Base-by-base conservation (phyloP, 92 coral and sea anemone genomes). In the Pocillopora meandrina region DNA sequence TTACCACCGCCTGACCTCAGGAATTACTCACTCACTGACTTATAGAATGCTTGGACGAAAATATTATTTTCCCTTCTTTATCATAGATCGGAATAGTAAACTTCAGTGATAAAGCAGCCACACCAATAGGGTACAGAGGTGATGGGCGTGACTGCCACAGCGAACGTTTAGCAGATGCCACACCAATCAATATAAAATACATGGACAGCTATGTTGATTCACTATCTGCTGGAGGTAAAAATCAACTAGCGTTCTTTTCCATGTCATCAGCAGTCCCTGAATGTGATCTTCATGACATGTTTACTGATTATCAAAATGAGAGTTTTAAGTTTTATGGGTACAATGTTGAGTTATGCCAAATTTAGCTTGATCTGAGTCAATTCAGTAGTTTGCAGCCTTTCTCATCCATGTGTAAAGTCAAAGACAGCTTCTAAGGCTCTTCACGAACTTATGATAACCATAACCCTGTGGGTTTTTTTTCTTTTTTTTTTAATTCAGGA, bases 181-280 rank as follows among this genome's bases (percentile, higher is more conserved):
- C 90, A 26, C 87, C 93, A 0, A 79, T 76, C 36, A 87, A 86
- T 71, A 82, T 86, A 10, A 76, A 82, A 21, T 80, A 66, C 71
- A 71, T 90, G 70, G 74, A 90, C 65, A 56, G 57, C 2, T 82
- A 49, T 72, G 57, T 90, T 19, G 65, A 79, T 13, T 10, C 56
- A 19, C 47, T 86, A 11, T 8, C 14, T 20, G 77, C 90, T 33
- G 5, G 36, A 55, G 90, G 93, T 90, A 72, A 74, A 61, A 10
- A 12, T 49, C 0, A 23, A 9, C 2, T 6, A 0, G 5, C 4
- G 2, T 12, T 68, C 16, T 13, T 74, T 35, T 34, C 8, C 0
- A 34, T 81, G 87, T 6, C 66, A 74, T 17, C 47, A 20, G 5
- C 20, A 14, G 12, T 14, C 36, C 31, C n/a, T 33, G 17, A 14